Percentiles rank a stretch among this genome's conserved stretches.
These are phyloP conservation scores for Corvus hawaiiensis DNA, from an alignment of 2,113 vertebrate species.

Conservation along the genomic window DNA sequence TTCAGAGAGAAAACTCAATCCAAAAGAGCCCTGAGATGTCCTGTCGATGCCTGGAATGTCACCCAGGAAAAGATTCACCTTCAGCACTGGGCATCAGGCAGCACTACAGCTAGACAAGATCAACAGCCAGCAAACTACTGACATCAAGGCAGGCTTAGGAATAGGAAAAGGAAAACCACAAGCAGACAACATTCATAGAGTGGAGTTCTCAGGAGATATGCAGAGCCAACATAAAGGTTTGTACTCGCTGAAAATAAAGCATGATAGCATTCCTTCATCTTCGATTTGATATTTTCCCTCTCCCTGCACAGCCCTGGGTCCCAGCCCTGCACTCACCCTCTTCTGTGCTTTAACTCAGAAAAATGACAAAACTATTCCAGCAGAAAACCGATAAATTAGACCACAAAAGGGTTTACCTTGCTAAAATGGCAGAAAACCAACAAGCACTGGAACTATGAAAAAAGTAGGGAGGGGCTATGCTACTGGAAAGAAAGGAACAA, in stretches of 20 bases:
- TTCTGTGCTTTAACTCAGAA: not conserved
- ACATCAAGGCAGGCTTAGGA: not conserved
- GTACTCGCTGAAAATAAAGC: not conserved
- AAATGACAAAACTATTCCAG: not conserved
- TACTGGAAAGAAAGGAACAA: not conserved
- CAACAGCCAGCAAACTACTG: not conserved
- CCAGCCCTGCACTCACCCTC: not conserved
- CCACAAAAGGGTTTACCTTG: not conserved
- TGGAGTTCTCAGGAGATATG: not conserved
- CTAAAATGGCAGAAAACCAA: conserved; percentile 24
- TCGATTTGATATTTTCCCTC: not conserved
- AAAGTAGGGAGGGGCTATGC: not conserved
- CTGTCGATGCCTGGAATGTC: not conserved
- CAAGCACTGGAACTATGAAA: not conserved
- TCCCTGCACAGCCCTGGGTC: not conserved
- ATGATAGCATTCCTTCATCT: not conserved
- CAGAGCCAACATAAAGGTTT: not conserved
- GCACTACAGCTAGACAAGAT: not conserved
- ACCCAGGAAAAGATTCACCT: not conserved
- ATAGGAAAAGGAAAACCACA: not conserved
- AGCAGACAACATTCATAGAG: not conserved
- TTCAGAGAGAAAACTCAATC: not conserved
- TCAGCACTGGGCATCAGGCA: not conserved
- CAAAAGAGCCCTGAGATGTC: not conserved
- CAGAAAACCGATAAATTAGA: not conserved